Base-by-base conservation (phyloP, 2,888 invertebrate species). In the Drosophila mulleri region DNA sequence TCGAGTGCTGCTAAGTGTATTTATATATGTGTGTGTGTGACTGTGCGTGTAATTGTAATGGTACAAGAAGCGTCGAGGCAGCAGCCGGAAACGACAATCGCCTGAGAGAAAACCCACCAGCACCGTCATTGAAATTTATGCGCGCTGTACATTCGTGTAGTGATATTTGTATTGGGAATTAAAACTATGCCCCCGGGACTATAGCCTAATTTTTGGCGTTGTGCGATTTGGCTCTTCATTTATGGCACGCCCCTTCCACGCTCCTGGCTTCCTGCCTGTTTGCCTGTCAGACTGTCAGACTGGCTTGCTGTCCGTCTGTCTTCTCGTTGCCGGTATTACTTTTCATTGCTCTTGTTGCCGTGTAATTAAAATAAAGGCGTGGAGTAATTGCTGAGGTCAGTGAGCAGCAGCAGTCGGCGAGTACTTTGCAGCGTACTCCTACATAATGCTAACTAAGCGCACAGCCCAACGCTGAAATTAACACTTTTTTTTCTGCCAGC, bases 301-400 rank as follows among this genome's bases (percentile, higher is more conserved):
- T 9, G 32, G 0, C 32, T 45, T 8, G 14, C 26, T 0, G 42
- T 1, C 29, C 1, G 44, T 3, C 23, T 23, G 52, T 42, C 64
- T 65, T 29, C 58, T 11, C 50, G 48, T 63, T 71, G 57, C 61
- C 79, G 68, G 78, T 88, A 88, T 82, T 81, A 83, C 83, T 89
- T 86, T 85, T 88, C 88, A 85, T 86, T 89, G 88, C 86, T 78
- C 86, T 85, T 88, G 76, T 85, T 89, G 74, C 74, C 81, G 81
- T 89, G 86, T 88, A 87, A 87, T 87, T 87, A 87, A 87, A 87
- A 87, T 88, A 89, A 87, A 87, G 86, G 86, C 86, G 86, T 87
- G 90, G 90, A 87, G 86, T 89, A 87, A 87, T 87, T 87, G 86
- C 86, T 88, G 88, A 87, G 86, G 86, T 87, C 86, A 87, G 88